Percentiles rank a stretch among this genome's conserved stretches.
phyloP scores from a whole-genome alignment of 2,888 invertebrate species.

The Folsomia manolachei region DNA sequence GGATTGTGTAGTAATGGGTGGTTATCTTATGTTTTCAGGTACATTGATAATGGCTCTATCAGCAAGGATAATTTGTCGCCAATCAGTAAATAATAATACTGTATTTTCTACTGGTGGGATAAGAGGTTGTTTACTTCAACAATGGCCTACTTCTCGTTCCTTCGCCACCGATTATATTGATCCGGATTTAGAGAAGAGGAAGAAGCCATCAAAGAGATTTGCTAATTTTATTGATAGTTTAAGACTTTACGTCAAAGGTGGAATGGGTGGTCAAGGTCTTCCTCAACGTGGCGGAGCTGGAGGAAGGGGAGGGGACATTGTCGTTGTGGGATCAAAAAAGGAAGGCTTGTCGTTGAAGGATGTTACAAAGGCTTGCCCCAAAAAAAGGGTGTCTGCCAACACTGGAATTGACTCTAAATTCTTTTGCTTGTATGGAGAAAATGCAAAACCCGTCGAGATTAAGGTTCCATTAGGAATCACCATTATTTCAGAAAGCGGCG shows the following conservation, averaged over 20 bases:
- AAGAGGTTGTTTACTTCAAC: no score
- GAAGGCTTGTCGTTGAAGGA: slow-evolving; percentile 52
- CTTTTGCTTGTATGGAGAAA: slow-evolving; percentile 69
- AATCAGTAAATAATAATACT: not conserved
- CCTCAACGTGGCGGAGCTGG: slow-evolving; percentile 84
- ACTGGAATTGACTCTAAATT: slow-evolving; percentile 73
- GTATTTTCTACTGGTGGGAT: not conserved
- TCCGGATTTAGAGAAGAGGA: not conserved
- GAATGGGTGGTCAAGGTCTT: slow-evolving; percentile 73
- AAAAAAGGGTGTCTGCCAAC: slow-evolving; percentile 64
- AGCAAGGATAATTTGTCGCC: not conserved
- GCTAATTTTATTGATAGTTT: slow-evolving; percentile 63
- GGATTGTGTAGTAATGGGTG: no score
- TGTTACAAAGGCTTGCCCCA: slow-evolving; percentile 57
- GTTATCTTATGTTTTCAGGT: no score
- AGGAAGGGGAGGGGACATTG: slow-evolving; percentile 85
- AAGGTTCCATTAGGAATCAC: slow-evolving; percentile 77
- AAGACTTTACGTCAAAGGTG: slow-evolving; percentile 74
- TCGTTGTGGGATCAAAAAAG: slow-evolving; percentile 56
- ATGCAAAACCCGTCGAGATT: slow-evolving; percentile 62
- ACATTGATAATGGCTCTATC: not conserved
- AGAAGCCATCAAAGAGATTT: not conserved
- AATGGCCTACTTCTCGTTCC: no score
- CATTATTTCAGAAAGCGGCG: slow-evolving; percentile 66
- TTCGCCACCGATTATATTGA: no score